phyloP scores from a whole-genome alignment of 2,113 vertebrate genomes.

The Microtus montanus region DNA sequence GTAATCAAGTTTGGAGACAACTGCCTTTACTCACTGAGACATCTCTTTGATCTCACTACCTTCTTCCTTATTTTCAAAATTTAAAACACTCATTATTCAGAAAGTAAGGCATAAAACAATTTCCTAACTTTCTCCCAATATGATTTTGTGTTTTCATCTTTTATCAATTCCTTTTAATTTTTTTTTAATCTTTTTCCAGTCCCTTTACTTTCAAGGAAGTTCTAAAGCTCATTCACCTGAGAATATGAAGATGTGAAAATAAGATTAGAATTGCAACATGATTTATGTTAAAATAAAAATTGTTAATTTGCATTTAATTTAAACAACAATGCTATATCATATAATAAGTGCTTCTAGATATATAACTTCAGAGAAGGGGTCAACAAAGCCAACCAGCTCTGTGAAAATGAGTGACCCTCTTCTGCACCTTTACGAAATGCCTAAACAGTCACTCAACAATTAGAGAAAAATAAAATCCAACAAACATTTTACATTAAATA shows the following conservation, averaged over 20 bases:
- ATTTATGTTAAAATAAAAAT: background rate
- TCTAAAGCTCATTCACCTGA: background rate
- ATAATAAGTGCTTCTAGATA: background rate
- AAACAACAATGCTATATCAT: background rate
- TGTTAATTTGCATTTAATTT: slow-evolving; percentile 23
- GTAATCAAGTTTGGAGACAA: too few species aligned
- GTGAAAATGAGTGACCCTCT: background rate
- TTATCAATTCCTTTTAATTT: background rate
- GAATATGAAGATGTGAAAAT: slow-evolving; percentile 18
- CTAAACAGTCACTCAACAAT: background rate
- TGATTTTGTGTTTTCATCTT: background rate
- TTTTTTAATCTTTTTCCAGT: background rate
- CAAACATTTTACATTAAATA: background rate
- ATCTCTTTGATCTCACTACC: background rate
- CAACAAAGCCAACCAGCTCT: background rate
- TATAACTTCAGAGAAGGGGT: background rate
- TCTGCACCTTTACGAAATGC: background rate
- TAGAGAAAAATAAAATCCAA: background rate
- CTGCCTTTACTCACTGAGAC: background rate
- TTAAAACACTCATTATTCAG: too few species aligned
- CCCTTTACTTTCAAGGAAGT: background rate
- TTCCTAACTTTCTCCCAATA: background rate
- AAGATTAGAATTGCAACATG: background rate
- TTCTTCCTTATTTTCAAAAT: background rate
- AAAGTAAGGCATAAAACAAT: background rate